Base-by-base conservation (phyloP, 92 coral and sea anemone genomes). In the Phenganax subtilis region DNA sequence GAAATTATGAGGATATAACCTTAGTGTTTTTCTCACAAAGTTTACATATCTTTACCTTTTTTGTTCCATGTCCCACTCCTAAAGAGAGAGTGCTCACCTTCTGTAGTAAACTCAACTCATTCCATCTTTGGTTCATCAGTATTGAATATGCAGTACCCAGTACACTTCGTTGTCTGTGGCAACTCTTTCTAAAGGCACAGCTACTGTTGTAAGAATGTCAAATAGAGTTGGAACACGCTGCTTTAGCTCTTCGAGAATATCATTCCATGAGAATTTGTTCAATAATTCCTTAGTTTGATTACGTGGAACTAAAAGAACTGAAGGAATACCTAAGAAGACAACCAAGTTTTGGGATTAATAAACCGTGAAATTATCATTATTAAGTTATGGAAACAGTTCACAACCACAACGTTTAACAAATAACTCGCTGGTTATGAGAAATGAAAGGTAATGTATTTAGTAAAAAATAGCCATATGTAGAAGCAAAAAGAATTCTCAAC, bases 201-300 rank as follows among this genome's bases (percentile, higher is more conserved):
- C 80, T 3, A 78, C 76, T 11, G 90, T 78, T 2, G 82, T 37
- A 14, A 87, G 58, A 10, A 87, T 25, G 28, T 87, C 87, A 11
- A 87, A 51, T 28, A 87, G 6, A 55, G 77, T 84, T 27, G 87
- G 87, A 16, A 81, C 85, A 14, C 84, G 74, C 60, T 47, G 54
- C 11, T 68, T 28, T 57, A 82, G 63, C 69, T 82, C 80, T 44
- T 53, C 47, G 29, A 82, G 54, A 15, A 82, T 54, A 10, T 44
- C 54, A 25, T 54, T 55, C 80, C 85, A 82, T 12, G 47, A 58
- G 28, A 82, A 82, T 17, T 8, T 15, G 31, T 71, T 68, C 28
- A 70, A 29, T 8, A 52, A 53, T 12, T 54, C 30, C 55, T 69
- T 69, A 11, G 79, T 81, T 29, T 71, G 14, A 25, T 47, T 27